phyloP scores from a whole-genome alignment of 2,797 vertebrate genomes.

The Cygnus olor region DNA sequence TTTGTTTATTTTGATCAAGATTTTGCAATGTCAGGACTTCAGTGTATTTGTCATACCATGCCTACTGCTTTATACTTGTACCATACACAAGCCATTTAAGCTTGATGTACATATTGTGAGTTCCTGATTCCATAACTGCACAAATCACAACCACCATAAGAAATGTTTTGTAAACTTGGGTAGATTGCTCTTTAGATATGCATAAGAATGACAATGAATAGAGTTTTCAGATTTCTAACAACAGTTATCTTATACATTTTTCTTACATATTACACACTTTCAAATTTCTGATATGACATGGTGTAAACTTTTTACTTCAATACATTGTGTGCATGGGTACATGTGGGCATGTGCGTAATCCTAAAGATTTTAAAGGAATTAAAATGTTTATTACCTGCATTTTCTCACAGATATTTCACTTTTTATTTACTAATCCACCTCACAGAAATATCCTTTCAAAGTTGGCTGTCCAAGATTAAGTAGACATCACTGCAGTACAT shows the following conservation, averaged over 20 bases:
- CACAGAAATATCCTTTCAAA: background rate
- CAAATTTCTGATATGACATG: slow-evolving; percentile 15
- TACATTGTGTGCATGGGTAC: background rate
- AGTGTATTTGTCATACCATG: slow-evolving; percentile 40
- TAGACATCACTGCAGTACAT: background rate
- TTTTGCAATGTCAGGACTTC: slow-evolving; percentile 59
- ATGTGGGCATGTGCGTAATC: background rate
- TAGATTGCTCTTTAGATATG: slow-evolving; percentile 64
- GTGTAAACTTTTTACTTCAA: slow-evolving; percentile 39
- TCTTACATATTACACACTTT: slow-evolving; percentile 45
- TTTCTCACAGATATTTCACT: slow-evolving; percentile 2
- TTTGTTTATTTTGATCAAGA: slow-evolving; percentile 57
- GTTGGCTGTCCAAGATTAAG: background rate
- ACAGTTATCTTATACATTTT: slow-evolving; percentile 46
- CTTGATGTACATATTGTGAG: slow-evolving; percentile 63
- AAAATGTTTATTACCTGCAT: slow-evolving; percentile 11
- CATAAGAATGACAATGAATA: slow-evolving; percentile 36
- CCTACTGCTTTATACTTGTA: slow-evolving; percentile 71
- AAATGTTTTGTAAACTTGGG: slow-evolving; percentile 65
- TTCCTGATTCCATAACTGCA: slow-evolving; percentile 60
- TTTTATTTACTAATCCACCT: slow-evolving; percentile 14
- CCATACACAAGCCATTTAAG: slow-evolving; percentile 60
- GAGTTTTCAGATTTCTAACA: slow-evolving; percentile 39
- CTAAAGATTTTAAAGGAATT: slow-evolving; percentile 25
- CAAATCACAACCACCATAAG: slow-evolving; percentile 50